Percentiles rank a stretch among this genome's conserved stretches.
Conservation (phyloP, 2,888 invertebrate species). For the Isotomurus palustris region DNA sequence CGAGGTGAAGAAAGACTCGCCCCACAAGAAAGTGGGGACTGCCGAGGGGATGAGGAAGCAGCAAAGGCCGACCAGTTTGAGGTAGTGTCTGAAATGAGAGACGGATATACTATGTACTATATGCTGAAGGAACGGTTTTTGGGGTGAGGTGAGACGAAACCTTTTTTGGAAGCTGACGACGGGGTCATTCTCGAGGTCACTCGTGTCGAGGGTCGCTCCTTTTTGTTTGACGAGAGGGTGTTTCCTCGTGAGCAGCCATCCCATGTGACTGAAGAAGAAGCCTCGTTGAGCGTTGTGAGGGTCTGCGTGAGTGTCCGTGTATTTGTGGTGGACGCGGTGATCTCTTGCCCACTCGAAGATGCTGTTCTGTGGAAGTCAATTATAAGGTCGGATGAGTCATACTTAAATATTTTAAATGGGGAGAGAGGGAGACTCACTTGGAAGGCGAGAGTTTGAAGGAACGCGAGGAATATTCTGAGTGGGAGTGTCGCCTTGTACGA, state of each 20-base stretch:
- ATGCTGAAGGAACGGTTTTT: no score
- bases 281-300: conserved; percentile 87
- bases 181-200: conserved; percentile 74
- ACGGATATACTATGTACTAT: no score
- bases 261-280: conserved; percentile 93
- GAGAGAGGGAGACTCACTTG: no score
- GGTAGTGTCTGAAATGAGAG: no score
- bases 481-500: conserved; percentile 56
- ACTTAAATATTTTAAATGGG: no score
- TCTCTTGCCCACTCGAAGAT: conserved; percentile 55
- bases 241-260: conserved; percentile 87
- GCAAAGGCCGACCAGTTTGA: conserved; percentile 19
- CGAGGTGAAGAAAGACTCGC: conserved; percentile 69
- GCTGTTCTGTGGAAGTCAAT: no score
- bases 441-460: conserved; percentile 53
- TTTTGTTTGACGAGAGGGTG: conserved; percentile 83
- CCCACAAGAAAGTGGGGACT: conserved; percentile 78
- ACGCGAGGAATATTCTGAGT: conserved; percentile 52
- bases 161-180: conserved; percentile 80
- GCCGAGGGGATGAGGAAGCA: conserved; percentile 55
- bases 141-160: no score
- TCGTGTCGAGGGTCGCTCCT: conserved; percentile 78
- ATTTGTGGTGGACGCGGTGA: conserved; percentile 82
- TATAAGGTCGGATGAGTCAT: no score
- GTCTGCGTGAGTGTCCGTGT: conserved; percentile 87